A percentile compares a stretch with the other conserved stretches of the same genome.
Conservation (phyloP, 2,113 vertebrate genomes). For the Pseudorasbora parva region DNA sequence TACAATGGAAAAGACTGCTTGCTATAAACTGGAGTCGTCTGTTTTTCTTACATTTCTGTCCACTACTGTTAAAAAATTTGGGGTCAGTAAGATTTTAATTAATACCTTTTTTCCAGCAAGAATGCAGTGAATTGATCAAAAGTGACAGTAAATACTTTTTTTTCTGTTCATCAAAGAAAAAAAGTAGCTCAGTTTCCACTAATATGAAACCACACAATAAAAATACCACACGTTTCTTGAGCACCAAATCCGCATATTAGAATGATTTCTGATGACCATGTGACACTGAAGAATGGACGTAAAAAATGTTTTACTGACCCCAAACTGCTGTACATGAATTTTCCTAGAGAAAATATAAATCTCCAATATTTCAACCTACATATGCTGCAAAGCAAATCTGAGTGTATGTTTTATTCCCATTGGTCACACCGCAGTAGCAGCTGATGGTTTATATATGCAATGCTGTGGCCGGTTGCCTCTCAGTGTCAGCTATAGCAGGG, state of each 20-base stretch:
- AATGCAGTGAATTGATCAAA: neutral
- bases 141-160: neutral
- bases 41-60: neutral
- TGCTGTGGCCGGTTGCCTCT: neutral
- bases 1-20: neutral
- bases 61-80: neutral
- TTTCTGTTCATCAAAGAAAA: neutral
- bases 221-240: neutral
- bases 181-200: neutral
- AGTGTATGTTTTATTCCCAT: neutral
- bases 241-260: neutral
- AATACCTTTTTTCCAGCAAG: neutral
- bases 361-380: neutral
- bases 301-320: neutral
- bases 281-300: neutral
- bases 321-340: neutral
- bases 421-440: neutral
- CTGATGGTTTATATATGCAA: conserved; percentile 34
- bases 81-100: neutral
- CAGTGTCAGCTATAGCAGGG: neutral
- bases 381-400: neutral
- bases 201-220: neutral
- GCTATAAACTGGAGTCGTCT: neutral
- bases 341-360: neutral
- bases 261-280: neutral